These are phyloP conservation scores for Siphamia tubifer DNA, from an alignment of 2,113 vertebrate species.

Conservation along the genomic window DNA sequence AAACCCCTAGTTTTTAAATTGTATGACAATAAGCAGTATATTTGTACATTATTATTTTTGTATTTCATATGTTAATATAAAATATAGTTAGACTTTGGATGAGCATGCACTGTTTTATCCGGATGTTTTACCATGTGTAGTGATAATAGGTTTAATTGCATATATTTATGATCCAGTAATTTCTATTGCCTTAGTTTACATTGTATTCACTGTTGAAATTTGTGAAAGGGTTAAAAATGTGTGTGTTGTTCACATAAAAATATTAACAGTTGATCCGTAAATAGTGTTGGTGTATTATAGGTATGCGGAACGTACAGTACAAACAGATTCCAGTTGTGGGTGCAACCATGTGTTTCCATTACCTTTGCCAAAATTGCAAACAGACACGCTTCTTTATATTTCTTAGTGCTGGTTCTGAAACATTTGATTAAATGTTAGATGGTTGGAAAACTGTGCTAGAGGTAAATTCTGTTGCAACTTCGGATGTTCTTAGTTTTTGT, in stretches of 20 bases:
- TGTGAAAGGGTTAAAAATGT: background rate
- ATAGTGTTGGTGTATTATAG: background rate
- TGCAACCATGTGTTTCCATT: constrained; percentile 49
- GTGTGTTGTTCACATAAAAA: no score
- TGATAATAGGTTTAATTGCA: background rate
- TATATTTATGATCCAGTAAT: no score
- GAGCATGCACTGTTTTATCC: no score
- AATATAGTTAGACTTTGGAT: no score
- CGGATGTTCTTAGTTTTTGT: background rate
- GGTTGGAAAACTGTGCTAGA: background rate
- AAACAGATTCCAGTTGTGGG: constrained; percentile 31
- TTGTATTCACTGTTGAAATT: background rate
- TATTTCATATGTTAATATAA: no score
- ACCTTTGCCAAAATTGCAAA: constrained; percentile 33
- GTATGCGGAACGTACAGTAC: constrained; percentile 15
- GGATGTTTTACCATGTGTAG: no score
- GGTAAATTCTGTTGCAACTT: background rate
- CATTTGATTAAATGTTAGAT: constrained; percentile 16
- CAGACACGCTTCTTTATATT: constrained; percentile 28
- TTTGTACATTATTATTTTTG: background rate
- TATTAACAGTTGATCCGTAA: background rate
- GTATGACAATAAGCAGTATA: background rate
- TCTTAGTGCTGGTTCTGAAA: constrained; percentile 10
- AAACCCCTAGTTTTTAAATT: background rate
- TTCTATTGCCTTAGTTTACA: no score